These are phyloP conservation scores for Lordiphosa stackelbergi DNA, from an alignment of 1,140 invertebrate species.

Conservation along the genomic window DNA sequence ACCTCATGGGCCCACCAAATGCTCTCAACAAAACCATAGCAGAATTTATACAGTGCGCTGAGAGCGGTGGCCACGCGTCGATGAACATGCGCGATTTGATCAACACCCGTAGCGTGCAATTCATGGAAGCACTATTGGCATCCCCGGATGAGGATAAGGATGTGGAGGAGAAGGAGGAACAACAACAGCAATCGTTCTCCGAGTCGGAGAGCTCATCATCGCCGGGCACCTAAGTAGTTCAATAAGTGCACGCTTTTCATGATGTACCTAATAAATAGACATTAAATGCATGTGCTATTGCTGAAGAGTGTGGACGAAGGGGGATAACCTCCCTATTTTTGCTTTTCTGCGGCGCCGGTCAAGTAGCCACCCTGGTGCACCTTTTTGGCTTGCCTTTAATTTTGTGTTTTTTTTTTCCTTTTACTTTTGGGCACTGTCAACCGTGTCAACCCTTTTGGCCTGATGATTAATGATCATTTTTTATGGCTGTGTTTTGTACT, in stretches of 20 bases:
- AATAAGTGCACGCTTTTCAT: background rate
- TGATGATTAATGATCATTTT: conserved; percentile 69
- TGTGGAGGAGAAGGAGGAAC: no score
- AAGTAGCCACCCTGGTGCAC: conserved; percentile 13
- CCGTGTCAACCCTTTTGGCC: conserved; percentile 65
- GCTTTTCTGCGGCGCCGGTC: conserved; percentile 2
- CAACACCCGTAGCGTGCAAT: conserved; percentile 9
- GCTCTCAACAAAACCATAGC: conserved; percentile 23
- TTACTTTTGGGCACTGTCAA: conserved; percentile 43
- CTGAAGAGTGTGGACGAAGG: background rate
- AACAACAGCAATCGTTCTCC: background rate
- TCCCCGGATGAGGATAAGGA: conserved; percentile 5
- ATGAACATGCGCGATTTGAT: conserved; percentile 14
- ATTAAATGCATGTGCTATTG: conserved; percentile 5
- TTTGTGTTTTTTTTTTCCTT: conserved; percentile 13
- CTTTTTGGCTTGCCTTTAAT: conserved; percentile 18
- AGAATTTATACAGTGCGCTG: conserved; percentile 20
- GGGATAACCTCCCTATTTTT: background rate
- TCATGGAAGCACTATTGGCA: conserved; percentile 28
- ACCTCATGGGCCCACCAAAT: conserved; percentile 39
- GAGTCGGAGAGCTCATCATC: background rate
- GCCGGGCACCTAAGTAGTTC: conserved; percentile 4
- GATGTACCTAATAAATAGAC: conserved; percentile 13
- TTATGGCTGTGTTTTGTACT: conserved; percentile 61
- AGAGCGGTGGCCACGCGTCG: no score